These are phyloP conservation scores for Corydoras maculifer DNA, from an alignment of 2,113 vertebrate species.

Conservation along the genomic window DNA sequence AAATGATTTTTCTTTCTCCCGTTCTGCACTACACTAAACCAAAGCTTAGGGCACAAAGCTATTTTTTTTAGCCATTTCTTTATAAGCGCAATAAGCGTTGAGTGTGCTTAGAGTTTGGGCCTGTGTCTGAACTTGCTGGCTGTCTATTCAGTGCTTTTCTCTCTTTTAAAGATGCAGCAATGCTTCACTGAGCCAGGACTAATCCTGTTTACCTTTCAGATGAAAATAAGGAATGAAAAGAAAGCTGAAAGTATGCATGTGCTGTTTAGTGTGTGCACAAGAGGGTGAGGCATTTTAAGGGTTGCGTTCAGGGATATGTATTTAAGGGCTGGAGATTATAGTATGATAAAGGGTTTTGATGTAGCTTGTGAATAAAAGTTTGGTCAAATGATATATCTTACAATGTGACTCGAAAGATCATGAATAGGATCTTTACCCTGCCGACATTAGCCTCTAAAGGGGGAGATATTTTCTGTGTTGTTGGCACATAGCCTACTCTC, in stretches of 20 bases:
- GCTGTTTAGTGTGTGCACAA: conserved; percentile 5
- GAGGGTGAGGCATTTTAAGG: background rate
- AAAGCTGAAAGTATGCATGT: conserved; percentile 13
- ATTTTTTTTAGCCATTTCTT: conserved; percentile 2
- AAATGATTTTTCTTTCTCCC: conserved; percentile 15
- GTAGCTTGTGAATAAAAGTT: too few species aligned
- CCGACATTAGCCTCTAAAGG: too few species aligned
- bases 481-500: too few species aligned
- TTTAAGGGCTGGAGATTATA: conserved; percentile 5
- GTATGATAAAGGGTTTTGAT: conserved; percentile 9
- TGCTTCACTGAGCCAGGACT: conserved; percentile 42
- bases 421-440: too few species aligned
- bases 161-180: conserved; percentile 57
- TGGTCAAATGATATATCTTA: too few species aligned
- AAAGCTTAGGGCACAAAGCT: background rate
- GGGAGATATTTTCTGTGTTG: too few species aligned
- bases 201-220: conserved; percentile 57
- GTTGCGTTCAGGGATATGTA: conserved; percentile 1
- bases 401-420: too few species aligned
- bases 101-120: conserved; percentile 25
- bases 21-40: background rate
- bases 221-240: conserved; percentile 34
- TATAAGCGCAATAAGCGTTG: conserved; percentile 8
- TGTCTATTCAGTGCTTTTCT: conserved; percentile 45
- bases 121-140: conserved; percentile 61